phyloP scores from a whole-genome alignment of 1,140 invertebrate species.

The Drosophila athabasca region DNA sequence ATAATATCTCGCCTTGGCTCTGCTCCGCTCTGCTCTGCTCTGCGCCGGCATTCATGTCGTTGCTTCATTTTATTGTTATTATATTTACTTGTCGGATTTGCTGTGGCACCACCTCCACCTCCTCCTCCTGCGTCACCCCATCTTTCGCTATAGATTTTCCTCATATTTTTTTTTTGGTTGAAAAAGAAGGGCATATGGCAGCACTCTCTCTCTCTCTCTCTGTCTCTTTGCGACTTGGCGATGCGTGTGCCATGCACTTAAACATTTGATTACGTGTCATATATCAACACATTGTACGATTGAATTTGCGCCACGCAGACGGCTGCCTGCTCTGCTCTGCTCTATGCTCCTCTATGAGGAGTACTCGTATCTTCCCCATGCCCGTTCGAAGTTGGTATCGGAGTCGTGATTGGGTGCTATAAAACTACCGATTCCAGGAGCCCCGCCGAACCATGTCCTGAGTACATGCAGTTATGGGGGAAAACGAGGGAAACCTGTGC shows the following conservation, averaged over 20 bases:
- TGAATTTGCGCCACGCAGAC: slow-evolving; percentile 62
- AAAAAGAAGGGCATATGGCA: neutral
- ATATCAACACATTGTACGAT: slow-evolving; percentile 78
- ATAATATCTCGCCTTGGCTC: slow-evolving; percentile 73
- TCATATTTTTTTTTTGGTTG: slow-evolving; percentile 19
- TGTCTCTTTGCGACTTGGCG: slow-evolving; percentile 17
- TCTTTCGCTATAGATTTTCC: slow-evolving; percentile 23
- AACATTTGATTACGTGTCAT: slow-evolving; percentile 80
- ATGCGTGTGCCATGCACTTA: slow-evolving; percentile 75
- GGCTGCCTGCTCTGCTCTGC: slow-evolving; percentile 4
- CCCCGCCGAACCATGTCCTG: slow-evolving; percentile 19
- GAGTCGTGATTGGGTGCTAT: slow-evolving; percentile 57
- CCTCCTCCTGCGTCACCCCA: neutral
- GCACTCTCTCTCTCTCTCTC: too few species aligned
- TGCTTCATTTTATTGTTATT: slow-evolving; percentile 81
- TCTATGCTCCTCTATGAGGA: neutral
- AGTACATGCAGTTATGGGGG: slow-evolving; percentile 38
- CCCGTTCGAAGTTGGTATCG: neutral
- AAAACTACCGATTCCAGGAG: slow-evolving; percentile 26
- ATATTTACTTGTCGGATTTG: slow-evolving; percentile 81
- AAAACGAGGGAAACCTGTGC: slow-evolving; percentile 7
- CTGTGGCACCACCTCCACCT: slow-evolving; percentile 22
- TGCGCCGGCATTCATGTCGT: slow-evolving; percentile 63
- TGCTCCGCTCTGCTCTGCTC: slow-evolving; percentile 1
- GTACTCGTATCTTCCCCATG: too few species aligned